Evolutionary conservation across 2,888 invertebrate species (phyloP), one percentile per base, ranked within the genome.

Genomic region (Liodrosophila aerea): DNA sequence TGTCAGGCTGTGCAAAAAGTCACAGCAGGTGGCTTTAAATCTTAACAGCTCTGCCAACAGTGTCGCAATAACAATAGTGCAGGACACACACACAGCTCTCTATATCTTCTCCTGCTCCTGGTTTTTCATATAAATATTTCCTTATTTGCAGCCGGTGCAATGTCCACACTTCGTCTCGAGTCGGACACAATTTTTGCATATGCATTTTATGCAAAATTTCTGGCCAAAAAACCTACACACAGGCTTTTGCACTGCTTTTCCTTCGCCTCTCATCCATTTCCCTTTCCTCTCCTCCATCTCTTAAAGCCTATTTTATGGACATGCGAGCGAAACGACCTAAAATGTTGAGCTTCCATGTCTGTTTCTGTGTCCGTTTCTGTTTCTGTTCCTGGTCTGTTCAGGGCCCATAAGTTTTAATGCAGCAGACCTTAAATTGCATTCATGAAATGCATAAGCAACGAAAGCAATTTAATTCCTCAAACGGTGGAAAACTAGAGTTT

Each of bases 401-500:
- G 8, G 27, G 12, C 22, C 7, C 8, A 12, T 22, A 41, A 7
- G 5, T 18, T 70, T 62, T 64, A 70, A 67, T 77, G 73, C 74
- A 69, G 60, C 43, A 47, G 57, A 60, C 41, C 70, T 63, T 69
- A 80, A 72, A 73, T 77, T 67, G 63, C 75, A 73, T 81, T 61
- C 82, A 77, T 69, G 77, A 69, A 77, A 75, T 73, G 63, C 81
- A 77, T 75, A 59, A 41, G 59, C 31, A 51, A 54, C 37, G 47
- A 8, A n/a, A 31, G 40, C 37, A 65, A 8, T 43, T 53, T 43
- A 16, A 62, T 16, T 30, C n/a, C 29, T 34, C 34, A 40, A 30
- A 18, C n/a, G 39, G 8, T 36, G 9, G 36, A 12, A 5, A 37
- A 18, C 39, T 9, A 18, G 39, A 18, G 18, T 39, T 39, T 16